phyloP scores from a whole-genome alignment of 2,797 vertebrate genomes.

The Propithecus perrieri region DNA sequence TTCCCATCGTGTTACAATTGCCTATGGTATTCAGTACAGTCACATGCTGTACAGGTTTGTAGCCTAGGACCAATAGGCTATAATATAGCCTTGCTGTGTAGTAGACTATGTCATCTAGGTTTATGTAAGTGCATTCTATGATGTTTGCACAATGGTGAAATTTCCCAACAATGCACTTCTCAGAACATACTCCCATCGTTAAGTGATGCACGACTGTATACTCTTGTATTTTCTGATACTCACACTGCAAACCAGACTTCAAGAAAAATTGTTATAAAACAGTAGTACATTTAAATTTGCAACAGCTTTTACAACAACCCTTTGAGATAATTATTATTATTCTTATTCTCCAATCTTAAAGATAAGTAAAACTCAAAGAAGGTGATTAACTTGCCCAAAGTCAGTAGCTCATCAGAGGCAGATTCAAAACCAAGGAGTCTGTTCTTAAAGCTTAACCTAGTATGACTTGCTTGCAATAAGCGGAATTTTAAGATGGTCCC shows the following conservation, averaged over 20 bases:
- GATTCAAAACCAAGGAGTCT: background rate
- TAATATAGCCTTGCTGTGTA: background rate
- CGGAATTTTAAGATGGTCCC: background rate
- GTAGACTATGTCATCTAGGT: background rate
- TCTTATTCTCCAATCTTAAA: background rate
- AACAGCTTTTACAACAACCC: background rate
- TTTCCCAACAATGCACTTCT: background rate
- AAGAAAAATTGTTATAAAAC: slow-evolving; percentile 46
- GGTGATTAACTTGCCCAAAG: background rate
- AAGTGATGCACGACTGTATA: background rate
- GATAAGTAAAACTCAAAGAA: background rate
- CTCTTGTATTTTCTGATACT: slow-evolving; percentile 10
- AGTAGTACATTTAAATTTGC: slow-evolving; percentile 50
- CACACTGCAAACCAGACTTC: background rate
- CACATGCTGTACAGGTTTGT: background rate
- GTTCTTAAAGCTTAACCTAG: background rate
- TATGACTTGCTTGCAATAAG: background rate
- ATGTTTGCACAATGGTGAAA: background rate
- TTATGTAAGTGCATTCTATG: background rate
- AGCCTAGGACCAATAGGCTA: background rate
- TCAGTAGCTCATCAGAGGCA: background rate
- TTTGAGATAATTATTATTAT: slow-evolving; percentile 1
- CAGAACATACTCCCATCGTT: background rate
- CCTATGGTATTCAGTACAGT: background rate
- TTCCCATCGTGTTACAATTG: background rate